phyloP scores from a whole-genome alignment of 2,888 invertebrate species.

The Harpalus rubripes region DNA sequence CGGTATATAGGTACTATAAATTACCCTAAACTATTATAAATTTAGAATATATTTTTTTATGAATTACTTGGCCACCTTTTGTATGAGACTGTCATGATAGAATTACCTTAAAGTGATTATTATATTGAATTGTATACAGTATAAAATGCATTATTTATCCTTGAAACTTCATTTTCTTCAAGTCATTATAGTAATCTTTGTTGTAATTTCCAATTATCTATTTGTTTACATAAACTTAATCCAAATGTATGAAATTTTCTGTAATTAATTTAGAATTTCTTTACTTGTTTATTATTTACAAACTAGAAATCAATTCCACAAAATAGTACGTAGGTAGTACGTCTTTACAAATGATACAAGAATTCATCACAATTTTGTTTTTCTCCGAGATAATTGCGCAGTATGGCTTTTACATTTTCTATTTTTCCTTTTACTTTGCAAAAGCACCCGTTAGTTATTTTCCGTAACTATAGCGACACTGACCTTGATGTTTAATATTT shows the following conservation, averaged over 20 bases:
- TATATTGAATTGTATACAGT: background rate
- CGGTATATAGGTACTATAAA: too few relatives aligned
- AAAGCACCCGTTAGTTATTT: background rate
- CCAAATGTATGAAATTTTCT: background rate
- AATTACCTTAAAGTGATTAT: too few relatives aligned
- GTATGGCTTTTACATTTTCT: background rate
- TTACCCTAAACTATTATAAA: too few relatives aligned
- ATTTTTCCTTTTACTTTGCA: background rate
- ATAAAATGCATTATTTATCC: background rate
- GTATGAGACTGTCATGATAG: too few relatives aligned
- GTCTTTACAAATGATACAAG: too few relatives aligned
- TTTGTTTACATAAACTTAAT: background rate
- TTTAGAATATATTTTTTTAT: too few relatives aligned
- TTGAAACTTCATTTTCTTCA: background rate
- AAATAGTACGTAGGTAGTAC: too few relatives aligned
- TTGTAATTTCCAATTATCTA: background rate
- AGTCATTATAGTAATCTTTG: background rate
- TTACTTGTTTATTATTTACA: background rate
- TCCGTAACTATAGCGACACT: background rate
- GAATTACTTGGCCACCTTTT: too few relatives aligned
- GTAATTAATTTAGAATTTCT: background rate
- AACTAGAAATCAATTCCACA: background rate
- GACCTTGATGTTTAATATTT: slow-evolving; percentile 3
- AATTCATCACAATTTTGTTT: too few relatives aligned
- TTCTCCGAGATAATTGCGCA: too few relatives aligned